These are phyloP conservation scores for Gadopsis bispinosus DNA, from an alignment of 2,797 vertebrate species.

Conservation along the genomic window DNA sequence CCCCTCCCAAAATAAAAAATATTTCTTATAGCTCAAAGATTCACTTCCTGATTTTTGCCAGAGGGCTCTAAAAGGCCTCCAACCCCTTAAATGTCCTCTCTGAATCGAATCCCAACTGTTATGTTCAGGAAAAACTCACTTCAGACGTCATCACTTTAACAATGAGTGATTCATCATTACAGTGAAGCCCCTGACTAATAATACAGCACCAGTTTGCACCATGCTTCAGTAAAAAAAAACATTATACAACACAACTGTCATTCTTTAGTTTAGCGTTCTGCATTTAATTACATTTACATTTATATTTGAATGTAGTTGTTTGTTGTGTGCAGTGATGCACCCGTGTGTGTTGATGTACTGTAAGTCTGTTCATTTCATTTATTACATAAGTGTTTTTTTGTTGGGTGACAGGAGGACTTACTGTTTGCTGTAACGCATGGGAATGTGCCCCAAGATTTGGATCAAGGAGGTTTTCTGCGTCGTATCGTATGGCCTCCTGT, in stretches of 20 bases:
- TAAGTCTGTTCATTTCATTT: neutral
- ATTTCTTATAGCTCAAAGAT: slow-evolving; percentile 54
- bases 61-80: slow-evolving; percentile 28
- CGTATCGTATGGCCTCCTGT: slow-evolving; percentile 90
- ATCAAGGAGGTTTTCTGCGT: slow-evolving; percentile 92
- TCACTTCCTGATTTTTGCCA: slow-evolving; percentile 69
- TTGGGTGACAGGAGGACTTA: slow-evolving; percentile 60
- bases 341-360: neutral
- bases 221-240: neutral
- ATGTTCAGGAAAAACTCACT: neutral
- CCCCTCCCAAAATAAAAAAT: too few species aligned
- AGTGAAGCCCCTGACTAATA: neutral
- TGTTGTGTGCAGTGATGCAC: neutral
- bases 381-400: neutral
- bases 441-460: slow-evolving; percentile 84
- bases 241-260: neutral
- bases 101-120: slow-evolving; percentile 10
- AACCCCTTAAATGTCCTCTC: slow-evolving; percentile 7
- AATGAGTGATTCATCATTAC: neutral
- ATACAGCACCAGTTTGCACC: too few species aligned
- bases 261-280: neutral
- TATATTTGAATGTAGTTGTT: neutral
- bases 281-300: neutral
- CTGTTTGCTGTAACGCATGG: slow-evolving; percentile 81
- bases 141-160: neutral